These are phyloP conservation scores for Hippocampus mohnikei DNA, from an alignment of 2,113 vertebrate species.

Conservation along the genomic window DNA sequence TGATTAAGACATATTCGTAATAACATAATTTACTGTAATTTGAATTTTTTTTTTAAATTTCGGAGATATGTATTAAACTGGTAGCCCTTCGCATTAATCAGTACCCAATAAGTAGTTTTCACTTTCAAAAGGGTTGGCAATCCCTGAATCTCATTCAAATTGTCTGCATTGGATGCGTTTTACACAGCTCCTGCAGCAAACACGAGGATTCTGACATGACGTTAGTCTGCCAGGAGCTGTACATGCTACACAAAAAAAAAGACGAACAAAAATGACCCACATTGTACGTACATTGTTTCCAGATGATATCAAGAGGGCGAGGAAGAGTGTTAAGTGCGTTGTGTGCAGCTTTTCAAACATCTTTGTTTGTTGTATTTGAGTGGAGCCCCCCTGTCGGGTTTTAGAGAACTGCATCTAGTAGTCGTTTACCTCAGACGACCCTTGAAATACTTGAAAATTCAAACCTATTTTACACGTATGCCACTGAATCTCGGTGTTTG, in stretches of 20 bases:
- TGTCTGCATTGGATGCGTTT: background rate
- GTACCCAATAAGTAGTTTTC: no score
- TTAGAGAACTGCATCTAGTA: constrained; percentile 3
- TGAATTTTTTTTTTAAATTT: no score
- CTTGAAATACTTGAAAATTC: background rate
- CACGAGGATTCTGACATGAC: background rate
- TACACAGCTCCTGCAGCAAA: no score
- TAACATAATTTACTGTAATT: no score
- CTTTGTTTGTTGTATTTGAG: background rate
- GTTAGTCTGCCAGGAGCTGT: background rate
- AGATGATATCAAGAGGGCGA: background rate
- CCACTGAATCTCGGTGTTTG: background rate
- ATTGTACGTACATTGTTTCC: background rate
- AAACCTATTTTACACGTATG: background rate
- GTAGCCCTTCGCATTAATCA: no score
- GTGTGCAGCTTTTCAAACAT: background rate
- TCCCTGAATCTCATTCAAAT: background rate
- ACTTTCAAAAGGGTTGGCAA: no score
- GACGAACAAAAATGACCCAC: background rate
- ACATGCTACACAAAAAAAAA: background rate
- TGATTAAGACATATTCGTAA: no score
- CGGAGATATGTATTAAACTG: no score
- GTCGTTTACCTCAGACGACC: constrained; percentile 5
- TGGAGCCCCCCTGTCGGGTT: background rate
- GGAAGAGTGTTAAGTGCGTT: background rate